Evolutionary conservation across 2,888 invertebrate genomes (phyloP), one percentile per base, ranked within the genome.

Genomic region (Baccha elongata): DNA sequence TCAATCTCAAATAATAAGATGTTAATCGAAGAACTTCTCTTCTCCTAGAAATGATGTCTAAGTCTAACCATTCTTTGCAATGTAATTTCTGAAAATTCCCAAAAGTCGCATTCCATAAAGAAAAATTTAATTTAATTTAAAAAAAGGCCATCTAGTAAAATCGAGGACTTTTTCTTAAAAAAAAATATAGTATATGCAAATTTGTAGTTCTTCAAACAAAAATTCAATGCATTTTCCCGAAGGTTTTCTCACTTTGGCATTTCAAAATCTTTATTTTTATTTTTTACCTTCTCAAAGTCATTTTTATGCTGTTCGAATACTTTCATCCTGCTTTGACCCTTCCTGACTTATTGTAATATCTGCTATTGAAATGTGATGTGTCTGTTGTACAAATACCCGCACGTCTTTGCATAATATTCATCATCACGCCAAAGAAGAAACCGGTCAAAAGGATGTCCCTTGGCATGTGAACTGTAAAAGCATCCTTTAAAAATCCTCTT

Each of bases 361-460:
- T 29, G 23, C 10, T 5, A 1, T 4, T 21, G 35, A 2, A n/a
- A 1, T 15, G 6, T 42, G 11, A 3, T 11, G 4, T 13, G 13
- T 6, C 1, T 52, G 8, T 26, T 17, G 1, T 17, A 32, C 17
- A 55, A 15, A 40, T 4, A 58, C 8, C 3, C 37, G 8, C 29
- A 55, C 23, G 23, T 37, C 2, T n/a, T n/a, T n/a, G n/a, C 1
- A 60, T 19, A 60, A 60, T 32, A 40, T 58, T 40, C 37, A 58
- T 44, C 44, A 29, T 17, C 69, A 78, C 52, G 53, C 53, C 52
- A 81, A 53, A 67, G 53, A 50, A 55, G 29, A n/a, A 83, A 64
- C 8, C 42, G 67, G 72, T 72, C 72, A 72, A 83, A 76, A 50
- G 69, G 75, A 76, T 76, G 65, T 53, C 65, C 60, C 48, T 65